Evolutionary conservation across 2,888 invertebrate species (phyloP), one percentile per base, ranked within the genome.

Genomic region (Polymixis lichenea): DNA sequence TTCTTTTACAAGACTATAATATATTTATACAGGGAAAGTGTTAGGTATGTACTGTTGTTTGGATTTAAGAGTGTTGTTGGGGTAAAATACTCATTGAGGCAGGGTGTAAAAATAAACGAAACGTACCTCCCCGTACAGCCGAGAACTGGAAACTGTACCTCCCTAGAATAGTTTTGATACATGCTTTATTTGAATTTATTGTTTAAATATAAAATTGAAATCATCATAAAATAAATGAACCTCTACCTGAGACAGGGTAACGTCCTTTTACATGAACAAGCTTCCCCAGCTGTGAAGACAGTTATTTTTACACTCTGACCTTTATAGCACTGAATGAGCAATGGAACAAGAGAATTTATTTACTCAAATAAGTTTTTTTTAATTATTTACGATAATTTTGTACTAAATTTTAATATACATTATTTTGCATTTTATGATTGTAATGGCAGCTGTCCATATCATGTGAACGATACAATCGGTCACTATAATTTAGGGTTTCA

Each of bases 301-400:
- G 84, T 94, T 95, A 94, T 95, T 95, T 95, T 94, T 96, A 96
- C 96, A 95, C 95, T 94, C 95, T 94, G 95, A 89, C 92, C 91
- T 90, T 89, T 91, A 92, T 69, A 94, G 95, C 95, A 95, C 94
- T 95, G 95, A 94, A 95, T 93, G 96, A 96, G 95, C 96, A 94
- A 96, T 94, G 95, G 95, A 96, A 95, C 96, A 96, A 95, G 95
- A 96, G 96, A 96, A 96, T 96, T 96, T 96, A 96, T 96, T 96
- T 96, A 96, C 95, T 95, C 95, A 95, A 94, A 95, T 96, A 95
- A 95, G 95, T 95, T 95, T 95, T 95, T 93, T 93, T 87, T 92
- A 92, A 95, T 94, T 92, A 94, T 95, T 95, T 94, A 94, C 95
- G 91, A 92, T 94, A 93, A 91, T 92, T 92, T 95, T 95, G 93